Evolutionary conservation across 2,888 invertebrate genomes (phyloP), one percentile per base, ranked within the genome.

Genomic region (Panorpa germanica): DNA sequence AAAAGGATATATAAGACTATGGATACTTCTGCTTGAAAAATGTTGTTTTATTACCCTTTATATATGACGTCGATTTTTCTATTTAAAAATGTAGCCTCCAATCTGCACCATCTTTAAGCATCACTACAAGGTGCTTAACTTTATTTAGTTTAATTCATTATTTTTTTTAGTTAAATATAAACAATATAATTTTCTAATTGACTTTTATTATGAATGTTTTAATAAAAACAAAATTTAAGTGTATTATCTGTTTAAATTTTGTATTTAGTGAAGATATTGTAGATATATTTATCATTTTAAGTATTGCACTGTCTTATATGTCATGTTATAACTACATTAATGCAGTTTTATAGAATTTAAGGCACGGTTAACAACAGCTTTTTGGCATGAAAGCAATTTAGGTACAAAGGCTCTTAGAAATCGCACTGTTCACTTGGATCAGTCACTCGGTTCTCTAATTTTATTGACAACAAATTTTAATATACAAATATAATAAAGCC

Each of bases 121-220:
- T 14, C 22, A 31, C 25, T 27, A 28, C n/a, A 14, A 8, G 8
- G 18, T 12, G 18, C 18, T 11, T 25, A 14, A 29, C 11, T 7
- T 11, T 13, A 29, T 18, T 14, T 21, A 13, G 8, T 29, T 10
- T 27, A 25, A 25, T 20, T 28, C 12, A 20, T 13, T 20, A 9
- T 28, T 20, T 28, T 28, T 25, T 25, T 28, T 28, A 21, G 19
- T 20, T 20, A 28, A 28, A 15, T 21, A 28, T 28, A 12, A 28
- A 12, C 14, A 28, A 15, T 25, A 25, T 25, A 15, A 15, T 15
- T 16, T n/a, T 25, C n/a, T 28, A 20, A 20, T 12, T 28, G 16
- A 28, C 21, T 19, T 28, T 20, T 28, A 28, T 20, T 28, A 28
- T 13, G 9, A 18, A 17, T 28, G 17, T 9, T 28, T 13, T 28